phyloP scores from a whole-genome alignment of 1,140 invertebrate genomes.

The Drosophila sulfurigaster region DNA sequence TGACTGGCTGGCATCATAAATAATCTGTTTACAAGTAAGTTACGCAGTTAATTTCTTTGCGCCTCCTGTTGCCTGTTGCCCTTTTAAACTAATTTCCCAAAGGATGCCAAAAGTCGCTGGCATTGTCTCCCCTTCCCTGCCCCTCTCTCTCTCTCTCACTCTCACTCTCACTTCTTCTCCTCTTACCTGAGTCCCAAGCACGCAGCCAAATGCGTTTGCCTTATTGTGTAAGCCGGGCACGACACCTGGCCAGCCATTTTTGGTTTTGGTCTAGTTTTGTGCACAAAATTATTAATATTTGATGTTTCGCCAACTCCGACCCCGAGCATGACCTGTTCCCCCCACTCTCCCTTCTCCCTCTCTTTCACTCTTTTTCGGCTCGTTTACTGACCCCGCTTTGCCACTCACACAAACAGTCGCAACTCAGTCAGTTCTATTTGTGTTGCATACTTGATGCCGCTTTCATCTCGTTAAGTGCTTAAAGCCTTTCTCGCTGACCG shows the following conservation, averaged over 20 bases:
- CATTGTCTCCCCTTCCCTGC: conserved; percentile 28
- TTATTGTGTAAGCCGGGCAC: conserved; percentile 77
- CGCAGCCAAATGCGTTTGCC: conserved; percentile 65
- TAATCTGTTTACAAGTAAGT: conserved; percentile 83
- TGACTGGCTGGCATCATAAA: conserved; percentile 66
- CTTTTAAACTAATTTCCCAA: conserved; percentile 82
- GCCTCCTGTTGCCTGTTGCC: conserved; percentile 41
- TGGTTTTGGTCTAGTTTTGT: conserved; percentile 60
- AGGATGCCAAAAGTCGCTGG: conserved; percentile 51
- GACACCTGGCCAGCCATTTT: conserved; percentile 70
- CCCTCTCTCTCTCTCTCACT: neutral
- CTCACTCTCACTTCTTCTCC: neutral
- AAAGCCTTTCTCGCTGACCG: conserved; percentile 58
- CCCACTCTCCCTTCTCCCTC: too few relatives aligned
- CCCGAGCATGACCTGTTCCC: neutral
- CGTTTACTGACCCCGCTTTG: neutral
- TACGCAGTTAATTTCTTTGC: conserved; percentile 75
- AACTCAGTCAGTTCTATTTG: conserved; percentile 43
- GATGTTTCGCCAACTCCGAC: conserved; percentile 31
- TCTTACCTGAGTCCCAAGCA: conserved; percentile 54
- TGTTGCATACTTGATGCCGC: conserved; percentile 70
- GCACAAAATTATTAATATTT: conserved; percentile 78
- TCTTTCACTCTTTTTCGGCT: neutral
- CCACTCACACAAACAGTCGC: neutral
- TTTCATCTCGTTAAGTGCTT: conserved; percentile 78